Base-by-base conservation (phyloP, 2,888 invertebrate genomes). In the Strigamia transsilvanica region DNA sequence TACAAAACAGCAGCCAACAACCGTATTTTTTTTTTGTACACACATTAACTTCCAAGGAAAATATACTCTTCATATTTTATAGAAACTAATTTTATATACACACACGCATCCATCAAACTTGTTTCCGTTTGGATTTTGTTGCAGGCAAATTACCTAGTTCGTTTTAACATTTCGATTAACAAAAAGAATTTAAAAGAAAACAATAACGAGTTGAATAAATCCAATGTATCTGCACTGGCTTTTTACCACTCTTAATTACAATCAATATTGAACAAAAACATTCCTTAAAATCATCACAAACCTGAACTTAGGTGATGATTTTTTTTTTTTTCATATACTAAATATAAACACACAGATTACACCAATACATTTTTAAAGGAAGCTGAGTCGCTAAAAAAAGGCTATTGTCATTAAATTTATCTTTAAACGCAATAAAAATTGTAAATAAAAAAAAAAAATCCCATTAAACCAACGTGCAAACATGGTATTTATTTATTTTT, bases 71-170 rank as follows among this genome's bases (percentile, higher is more conserved):
- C 66, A 66, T 66, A n/a, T 51, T 51, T 66, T 66, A 66, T 66
- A 66, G 66, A 66, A 66, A 66, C 66, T 66, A 66, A 66, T 66
- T 66, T 66, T 66, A 66, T 66, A 15, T 66, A 66, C 66, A 66
- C 66, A 66, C 61, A 66, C 66, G 27, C 66, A 10, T 23, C 10
- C 27, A 66, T 27, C 66, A 66, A 66, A 66, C 9, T 66, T 32
- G 10, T 15, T 13, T 27, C 15, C 21, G 23, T 66, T 66, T 66
- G 27, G 66, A 66, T 27, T 66, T 66, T 66, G 23, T 27, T 66
- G 66, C 66, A 27, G 66, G 13, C 15, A 15, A 27, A 66, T 66
- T 27, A 66, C 23, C 23, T 27, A 66, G 23, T 66, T 51, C 4
- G n/a, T 7, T 51, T 51, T 18, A 51, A 51, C 51, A 51, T 7